Conservation (phyloP, 1,140 invertebrate genomes). For the Condylostylus longicornis region DNA sequence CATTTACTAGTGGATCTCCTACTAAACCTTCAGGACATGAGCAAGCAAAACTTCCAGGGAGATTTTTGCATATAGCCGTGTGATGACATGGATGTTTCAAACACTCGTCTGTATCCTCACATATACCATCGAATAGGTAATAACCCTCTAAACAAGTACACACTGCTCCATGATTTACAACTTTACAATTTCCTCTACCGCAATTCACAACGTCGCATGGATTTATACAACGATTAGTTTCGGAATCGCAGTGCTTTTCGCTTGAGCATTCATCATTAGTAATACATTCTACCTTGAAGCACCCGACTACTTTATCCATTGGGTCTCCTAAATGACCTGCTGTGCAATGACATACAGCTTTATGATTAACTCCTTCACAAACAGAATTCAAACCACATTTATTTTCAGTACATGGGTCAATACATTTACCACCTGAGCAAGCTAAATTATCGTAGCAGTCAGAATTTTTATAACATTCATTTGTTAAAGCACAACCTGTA, state of each 20-base stretch:
- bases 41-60: conserved; percentile 58
- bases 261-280: conserved; percentile 55
- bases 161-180: conserved; percentile 48
- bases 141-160: conserved; percentile 67
- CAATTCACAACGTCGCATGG: conserved; percentile 59
- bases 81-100: conserved; percentile 55
- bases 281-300: conserved; percentile 72
- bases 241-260: conserved; percentile 57
- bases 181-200: conserved; percentile 55
- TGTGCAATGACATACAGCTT: conserved; percentile 54
- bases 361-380: conserved; percentile 56
- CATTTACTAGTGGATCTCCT: conserved; percentile 50
- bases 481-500: conserved; percentile 53
- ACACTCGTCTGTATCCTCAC: conserved; percentile 73
- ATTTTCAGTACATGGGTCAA: conserved; percentile 52
- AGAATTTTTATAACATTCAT: conserved; percentile 49
- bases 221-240: conserved; percentile 65
- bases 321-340: conserved; percentile 67
- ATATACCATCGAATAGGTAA: conserved; percentile 46
- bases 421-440: conserved; percentile 56
- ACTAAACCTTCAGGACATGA: conserved; percentile 62
- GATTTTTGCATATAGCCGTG: conserved; percentile 61
- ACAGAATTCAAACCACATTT: conserved; percentile 56
- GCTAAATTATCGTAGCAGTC: conserved; percentile 57
- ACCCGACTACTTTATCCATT: conserved; percentile 50